These are phyloP conservation scores for Menidia beryllina DNA, from an alignment of 2,113 vertebrate species.

Conservation along the genomic window DNA sequence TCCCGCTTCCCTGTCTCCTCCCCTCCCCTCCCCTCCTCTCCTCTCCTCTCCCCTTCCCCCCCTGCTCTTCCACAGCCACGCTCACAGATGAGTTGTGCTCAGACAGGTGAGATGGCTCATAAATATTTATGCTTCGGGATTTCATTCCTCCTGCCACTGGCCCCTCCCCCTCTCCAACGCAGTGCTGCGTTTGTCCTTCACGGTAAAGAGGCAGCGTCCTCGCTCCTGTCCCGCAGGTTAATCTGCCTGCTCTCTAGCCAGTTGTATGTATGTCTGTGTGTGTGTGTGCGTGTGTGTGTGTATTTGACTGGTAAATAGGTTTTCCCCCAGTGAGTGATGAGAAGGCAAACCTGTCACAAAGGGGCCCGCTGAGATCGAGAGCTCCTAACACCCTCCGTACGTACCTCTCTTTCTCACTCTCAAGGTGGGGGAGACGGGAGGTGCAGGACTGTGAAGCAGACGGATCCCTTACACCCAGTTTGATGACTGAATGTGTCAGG, in stretches of 20 bases:
- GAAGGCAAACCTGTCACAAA: constrained; percentile 74
- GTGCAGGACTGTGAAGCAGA: constrained; percentile 22
- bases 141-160: constrained; percentile 72
- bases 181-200: constrained; percentile 80
- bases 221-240: constrained; percentile 80
- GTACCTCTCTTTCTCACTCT: constrained; percentile 19
- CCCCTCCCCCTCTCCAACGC: constrained; percentile 74
- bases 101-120: constrained; percentile 83
- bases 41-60: constrained; percentile 29
- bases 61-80: constrained; percentile 56
- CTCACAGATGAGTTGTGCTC: constrained; percentile 77
- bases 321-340: constrained; percentile 76
- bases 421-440: constrained; percentile 21
- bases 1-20: constrained; percentile 48
- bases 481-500: constrained; percentile 21
- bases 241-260: constrained; percentile 74
- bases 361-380: constrained; percentile 69
- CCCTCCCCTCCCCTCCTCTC: constrained; percentile 40
- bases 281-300: constrained; percentile 24
- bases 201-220: constrained; percentile 78
- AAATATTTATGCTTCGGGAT: constrained; percentile 81
- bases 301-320: constrained; percentile 71
- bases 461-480: constrained; percentile 20
- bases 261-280: constrained; percentile 3
- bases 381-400: constrained; percentile 59